These are phyloP conservation scores for Trichomycterus rosablanca DNA, from an alignment of 2,113 vertebrate genomes.

Conservation along the genomic window DNA sequence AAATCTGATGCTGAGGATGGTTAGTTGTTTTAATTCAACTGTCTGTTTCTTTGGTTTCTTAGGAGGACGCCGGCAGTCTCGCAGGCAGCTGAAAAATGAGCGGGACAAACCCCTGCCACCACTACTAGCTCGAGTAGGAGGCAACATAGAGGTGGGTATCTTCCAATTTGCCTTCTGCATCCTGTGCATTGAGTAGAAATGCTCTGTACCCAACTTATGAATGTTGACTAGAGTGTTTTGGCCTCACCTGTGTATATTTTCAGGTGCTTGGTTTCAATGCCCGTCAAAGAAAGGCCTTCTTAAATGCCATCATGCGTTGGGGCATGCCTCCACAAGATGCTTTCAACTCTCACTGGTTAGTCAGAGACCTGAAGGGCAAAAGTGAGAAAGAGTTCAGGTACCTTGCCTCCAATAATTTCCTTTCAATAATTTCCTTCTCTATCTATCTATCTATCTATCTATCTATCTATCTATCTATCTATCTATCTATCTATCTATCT, in stretches of 20 bases:
- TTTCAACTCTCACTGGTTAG: constrained; percentile 98
- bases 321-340: constrained; percentile 98
- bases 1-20: too few relatives aligned
- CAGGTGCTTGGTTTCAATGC: constrained; percentile 96
- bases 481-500: too few relatives aligned
- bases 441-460: too few relatives aligned
- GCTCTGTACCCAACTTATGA: too few relatives aligned
- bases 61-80: constrained; percentile 91
- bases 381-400: constrained; percentile 96
- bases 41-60: too few relatives aligned
- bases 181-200: background rate
- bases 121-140: constrained; percentile 88
- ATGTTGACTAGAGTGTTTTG: too few relatives aligned
- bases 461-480: too few relatives aligned
- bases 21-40: too few relatives aligned
- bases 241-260: background rate
- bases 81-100: constrained; percentile 90
- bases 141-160: constrained; percentile 87
- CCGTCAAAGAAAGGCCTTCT: constrained; percentile 92
- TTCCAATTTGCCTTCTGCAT: background rate
- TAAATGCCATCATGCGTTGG: constrained; percentile 98
- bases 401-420: too few relatives aligned
- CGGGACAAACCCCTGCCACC: constrained; percentile 94
- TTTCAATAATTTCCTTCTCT: too few relatives aligned
- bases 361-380: constrained; percentile 90